phyloP scores from a whole-genome alignment of 2,113 vertebrate genomes.

The Microcebus jonahi region DNA sequence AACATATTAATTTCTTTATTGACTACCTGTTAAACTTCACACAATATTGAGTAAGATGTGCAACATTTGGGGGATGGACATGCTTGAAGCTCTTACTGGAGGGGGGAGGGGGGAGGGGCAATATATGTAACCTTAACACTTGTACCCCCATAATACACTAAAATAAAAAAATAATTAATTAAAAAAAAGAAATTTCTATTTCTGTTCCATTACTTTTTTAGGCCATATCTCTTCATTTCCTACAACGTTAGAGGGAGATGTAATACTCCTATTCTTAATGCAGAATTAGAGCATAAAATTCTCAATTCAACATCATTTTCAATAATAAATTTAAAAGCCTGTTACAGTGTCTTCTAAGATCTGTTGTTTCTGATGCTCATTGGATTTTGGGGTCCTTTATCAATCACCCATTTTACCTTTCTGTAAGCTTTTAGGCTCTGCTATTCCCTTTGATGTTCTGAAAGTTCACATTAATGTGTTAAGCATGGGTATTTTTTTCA shows the following conservation, averaged over 20 bases:
- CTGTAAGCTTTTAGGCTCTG: not conserved
- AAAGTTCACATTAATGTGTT: not conserved
- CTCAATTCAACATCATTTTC: slow-evolving; percentile 42
- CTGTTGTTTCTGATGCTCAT: not conserved
- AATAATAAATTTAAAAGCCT: not conserved
- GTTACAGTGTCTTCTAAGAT: not conserved
- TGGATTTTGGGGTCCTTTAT: not conserved
- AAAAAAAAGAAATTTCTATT: not conserved
- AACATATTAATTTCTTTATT: not conserved
- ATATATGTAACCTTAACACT: too few species aligned
- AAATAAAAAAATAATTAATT: too few species aligned
- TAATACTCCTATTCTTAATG: not conserved
- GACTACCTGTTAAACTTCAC: not conserved
- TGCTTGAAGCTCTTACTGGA: too few species aligned
- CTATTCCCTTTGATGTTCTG: not conserved
- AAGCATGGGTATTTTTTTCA: not conserved
- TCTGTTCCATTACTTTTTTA: not conserved
- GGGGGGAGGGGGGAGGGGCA: too few species aligned
- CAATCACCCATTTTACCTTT: not conserved
- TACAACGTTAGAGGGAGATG: not conserved
- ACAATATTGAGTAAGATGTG: too few species aligned
- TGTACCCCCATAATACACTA: too few species aligned
- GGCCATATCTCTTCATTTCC: not conserved
- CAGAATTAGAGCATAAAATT: slow-evolving; percentile 11
- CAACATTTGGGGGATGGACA: too few species aligned